Evolutionary conservation across 2,888 invertebrate genomes (phyloP), one percentile per base, ranked within the genome.

Genomic region (Panzeria rudis): DNA sequence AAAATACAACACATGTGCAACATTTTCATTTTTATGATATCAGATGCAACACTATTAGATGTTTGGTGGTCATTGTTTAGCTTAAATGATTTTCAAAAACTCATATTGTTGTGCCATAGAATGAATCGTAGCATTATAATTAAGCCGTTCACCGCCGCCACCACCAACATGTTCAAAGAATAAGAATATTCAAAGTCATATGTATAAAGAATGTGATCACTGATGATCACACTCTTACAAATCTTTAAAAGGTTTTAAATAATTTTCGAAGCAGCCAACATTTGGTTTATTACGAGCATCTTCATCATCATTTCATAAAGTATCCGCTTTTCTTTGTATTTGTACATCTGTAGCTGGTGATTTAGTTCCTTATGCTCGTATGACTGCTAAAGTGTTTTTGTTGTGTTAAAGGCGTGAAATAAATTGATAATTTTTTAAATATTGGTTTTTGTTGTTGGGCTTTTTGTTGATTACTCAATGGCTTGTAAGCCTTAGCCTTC

Each of bases 391-490:
- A 47, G 17, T 69, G 25, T 35, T 44, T n/a, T 71, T 82, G 71
- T 85, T 85, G 73, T 75, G 69, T 82, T 85, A 79, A 85, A 85
- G 85, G 85, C 85, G 85, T 85, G 85, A 85, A 82, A 85, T 82
- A 75, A 85, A 85, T 85, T 85, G 82, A 79, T 79, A 78, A 82
- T 59, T 82, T 85, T 66, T 77, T 85, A 25, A 71, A 69, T 81
- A 81, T 85, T 82, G 56, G 50, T 54, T 81, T 69, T 73, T 44
- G 25, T 41, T 71, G 50, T 54, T 56, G 50, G 9, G 75, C 17
- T 69, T 44, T 54, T 52, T 59, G 47, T 59, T 69, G 52, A n/a
- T n/a, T n/a, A n/a, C 11, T 75, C 47, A 66, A 73, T 75, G 50
- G 38, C 38, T 59, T 54, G 52, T 52, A 25, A 29, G 44, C 1